phyloP scores from a whole-genome alignment of 2,888 invertebrate genomes.

The Pristionchus maxplancki region DNA sequence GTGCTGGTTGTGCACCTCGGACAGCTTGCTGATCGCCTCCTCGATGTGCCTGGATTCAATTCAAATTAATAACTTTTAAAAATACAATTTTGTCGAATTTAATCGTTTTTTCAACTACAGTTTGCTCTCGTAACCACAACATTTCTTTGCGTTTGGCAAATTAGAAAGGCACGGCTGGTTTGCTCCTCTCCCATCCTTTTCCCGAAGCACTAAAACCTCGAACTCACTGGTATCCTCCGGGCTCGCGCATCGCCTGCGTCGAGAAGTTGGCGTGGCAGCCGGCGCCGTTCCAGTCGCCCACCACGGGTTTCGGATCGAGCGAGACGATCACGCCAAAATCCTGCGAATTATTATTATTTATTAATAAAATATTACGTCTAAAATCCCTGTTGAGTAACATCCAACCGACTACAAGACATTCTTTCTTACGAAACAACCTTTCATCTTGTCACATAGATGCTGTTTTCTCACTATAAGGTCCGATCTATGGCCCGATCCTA shows the following conservation, averaged over 20 bases:
- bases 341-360: constrained; percentile 1
- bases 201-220: too few species aligned
- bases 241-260: constrained; percentile 90
- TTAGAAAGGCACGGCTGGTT: too few species aligned
- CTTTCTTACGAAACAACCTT: not conserved
- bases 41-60: constrained; percentile 84
- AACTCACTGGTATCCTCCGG: constrained; percentile 83
- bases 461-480: too few species aligned
- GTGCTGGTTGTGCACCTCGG: constrained; percentile 91
- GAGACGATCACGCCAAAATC: constrained; percentile 49
- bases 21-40: constrained; percentile 93
- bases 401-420: too few species aligned
- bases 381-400: too few species aligned
- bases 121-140: too few species aligned
- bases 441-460: not conserved
- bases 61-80: not conserved
- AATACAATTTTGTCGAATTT: not conserved
- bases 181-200: too few species aligned
- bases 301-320: constrained; percentile 50
- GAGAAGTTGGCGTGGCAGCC: constrained; percentile 97
- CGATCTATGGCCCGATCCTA: too few species aligned
- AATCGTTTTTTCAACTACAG: too few species aligned
- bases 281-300: constrained; percentile 90
- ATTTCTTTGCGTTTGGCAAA: too few species aligned
- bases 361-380: too few species aligned